Base-by-base conservation (phyloP, 2,113 vertebrate species). In the Ia io region DNA sequence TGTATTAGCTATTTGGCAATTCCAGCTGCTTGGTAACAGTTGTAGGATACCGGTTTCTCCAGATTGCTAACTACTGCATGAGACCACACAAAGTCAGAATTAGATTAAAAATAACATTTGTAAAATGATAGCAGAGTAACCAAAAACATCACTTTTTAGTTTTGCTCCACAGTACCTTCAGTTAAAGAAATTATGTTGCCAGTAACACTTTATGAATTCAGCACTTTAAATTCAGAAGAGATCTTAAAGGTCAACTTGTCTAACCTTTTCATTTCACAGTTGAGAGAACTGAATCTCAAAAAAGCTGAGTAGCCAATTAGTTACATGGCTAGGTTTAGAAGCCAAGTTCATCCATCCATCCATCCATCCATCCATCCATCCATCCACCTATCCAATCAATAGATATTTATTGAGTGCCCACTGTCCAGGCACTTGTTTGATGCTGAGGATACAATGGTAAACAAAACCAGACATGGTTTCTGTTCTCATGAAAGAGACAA, bases 261-360 rank as follows among this genome's bases (percentile, higher is more conserved):
- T 76, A 94, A 91, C 93, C 90, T 95, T 97, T 97, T 96, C 96
- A 96, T 97, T 96, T 96, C 92, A 96, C 71, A 93, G 80, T 42
- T 88, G 94, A 97, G 51, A 96, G 90, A 93, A 91, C 61, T 35
- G 80, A 93, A 84, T 90, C 71, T 94, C 95, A 42, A 74, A 95
- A 93, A 95, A 94, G 42, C 76, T 88, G 67, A 92, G 59, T 63
- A 91, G 80, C 80, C 92, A 96, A 93, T 97, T 92, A 93, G 56
- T 65, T 89, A 92, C 67, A 77, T 44, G 44, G 42, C 71, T 30
- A 70, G 47, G 28, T 86, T 95, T 95, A 51, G 77, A 96, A 92
- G 53, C 12, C 56, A 70, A 69, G 32, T 91, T 37, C 59, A 47
- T 59, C 40, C 84, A 79, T 77, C 17, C 44, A 32, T 49, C 53